Conservation (phyloP, 2,113 vertebrate genomes). For the Hippocampus barbouri region DNA sequence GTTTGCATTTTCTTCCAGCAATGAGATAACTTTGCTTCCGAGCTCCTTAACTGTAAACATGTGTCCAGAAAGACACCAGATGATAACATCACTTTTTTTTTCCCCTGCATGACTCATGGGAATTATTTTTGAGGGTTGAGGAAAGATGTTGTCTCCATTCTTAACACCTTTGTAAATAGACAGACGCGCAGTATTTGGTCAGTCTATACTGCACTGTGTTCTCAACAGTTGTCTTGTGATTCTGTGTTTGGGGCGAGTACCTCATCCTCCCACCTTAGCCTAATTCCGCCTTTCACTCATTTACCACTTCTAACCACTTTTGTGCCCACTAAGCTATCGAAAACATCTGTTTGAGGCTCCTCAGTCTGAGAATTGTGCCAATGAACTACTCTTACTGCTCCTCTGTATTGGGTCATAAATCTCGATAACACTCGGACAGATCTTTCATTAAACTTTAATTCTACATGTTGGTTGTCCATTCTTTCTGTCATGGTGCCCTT, state of each 20-base stretch:
- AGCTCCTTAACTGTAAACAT: slow-evolving; percentile 58
- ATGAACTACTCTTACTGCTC: slow-evolving; percentile 44
- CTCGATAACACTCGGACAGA: slow-evolving; percentile 29
- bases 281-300: slow-evolving; percentile 11
- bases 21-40: slow-evolving; percentile 60
- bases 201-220: slow-evolving; percentile 7
- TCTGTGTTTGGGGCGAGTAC: slow-evolving; percentile 5
- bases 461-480: slow-evolving; percentile 22
- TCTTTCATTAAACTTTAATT: slow-evolving; percentile 20
- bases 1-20: slow-evolving; percentile 58
- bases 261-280: slow-evolving; percentile 6
- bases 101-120: slow-evolving; percentile 14
- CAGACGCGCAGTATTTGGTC: slow-evolving; percentile 32
- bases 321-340: slow-evolving; percentile 32
- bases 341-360: slow-evolving; percentile 58
- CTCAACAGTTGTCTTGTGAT: neutral
- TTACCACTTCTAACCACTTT: slow-evolving; percentile 27
- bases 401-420: slow-evolving; percentile 47
- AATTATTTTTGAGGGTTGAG: slow-evolving; percentile 10
- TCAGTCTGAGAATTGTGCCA: slow-evolving; percentile 26
- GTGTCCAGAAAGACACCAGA: slow-evolving; percentile 38
- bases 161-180: slow-evolving; percentile 51
- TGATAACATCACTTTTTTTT: slow-evolving; percentile 34
- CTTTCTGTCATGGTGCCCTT: slow-evolving; percentile 42
- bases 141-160: slow-evolving; percentile 34